Evolutionary conservation across 2,888 invertebrate genomes (phyloP), one percentile per base, ranked within the genome.

Genomic region (Drepanosiphum platanoidis): DNA sequence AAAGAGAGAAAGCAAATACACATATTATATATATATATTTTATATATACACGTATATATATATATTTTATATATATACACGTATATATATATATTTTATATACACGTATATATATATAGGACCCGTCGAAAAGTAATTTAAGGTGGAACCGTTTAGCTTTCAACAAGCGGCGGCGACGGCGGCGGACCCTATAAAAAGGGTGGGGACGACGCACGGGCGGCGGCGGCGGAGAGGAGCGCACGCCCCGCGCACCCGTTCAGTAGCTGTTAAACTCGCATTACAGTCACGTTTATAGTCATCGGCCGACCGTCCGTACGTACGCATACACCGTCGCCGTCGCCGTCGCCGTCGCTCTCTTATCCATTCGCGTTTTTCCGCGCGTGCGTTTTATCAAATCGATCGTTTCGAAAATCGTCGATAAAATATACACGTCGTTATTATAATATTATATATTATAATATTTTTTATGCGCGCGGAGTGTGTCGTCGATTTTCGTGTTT

Each of bases 191-290:
- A 75, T 68, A 84, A 75, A 64, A 84, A 64, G 75, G 77, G 84
- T 77, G 84, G 84, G 84, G 84, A 84, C 36, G 77, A 34, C 66
- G 30, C 58, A 39, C 32, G 39, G 58, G 42, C 39, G 64, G 74
- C 66, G 82, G 39, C 18, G 81, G 81, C 22, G 83, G 46, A 36
- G 75, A 52, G 83, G 30, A 64, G 84, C 84, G 75, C 77, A 77
- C 84, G 84, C 84, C 84, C 84, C 84, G 84, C 84, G 84, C 84
- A 84, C 84, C 84, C 84, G 84, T 84, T 84, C 84, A 84, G 84
- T 84, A 84, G 84, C 84, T 84, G 84, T 84, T 84, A 84, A 84
- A 84, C 84, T 84, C 84, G 77, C 84, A 84, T 84, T 84, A 84
- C 84, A 77, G 84, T 84, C 84, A 77, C 84, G 84, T 84, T 84